Conservation (phyloP, 2,797 vertebrate species). For the Diplodus puntazzo region DNA sequence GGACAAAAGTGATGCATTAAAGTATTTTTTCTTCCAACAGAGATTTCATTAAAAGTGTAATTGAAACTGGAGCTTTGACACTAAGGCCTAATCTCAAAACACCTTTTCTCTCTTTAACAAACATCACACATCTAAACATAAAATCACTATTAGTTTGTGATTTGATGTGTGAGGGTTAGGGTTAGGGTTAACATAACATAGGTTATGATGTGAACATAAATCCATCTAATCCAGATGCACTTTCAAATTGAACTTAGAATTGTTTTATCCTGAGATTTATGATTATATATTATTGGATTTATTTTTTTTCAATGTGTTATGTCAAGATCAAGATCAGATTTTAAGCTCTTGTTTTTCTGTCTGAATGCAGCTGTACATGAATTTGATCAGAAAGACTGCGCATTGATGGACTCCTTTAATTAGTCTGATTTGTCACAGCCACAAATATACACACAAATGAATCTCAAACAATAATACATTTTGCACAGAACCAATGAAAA, state of each 20-base stretch:
- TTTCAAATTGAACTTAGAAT: background rate
- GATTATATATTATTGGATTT: background rate
- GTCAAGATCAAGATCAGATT: background rate
- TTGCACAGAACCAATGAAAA: conserved; percentile 20
- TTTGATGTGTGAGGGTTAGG: too few species aligned
- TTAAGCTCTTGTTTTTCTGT: background rate
- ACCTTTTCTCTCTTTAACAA: too few species aligned
- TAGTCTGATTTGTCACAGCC: conserved; percentile 66
- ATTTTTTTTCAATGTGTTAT: background rate
- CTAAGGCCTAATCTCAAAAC: background rate
- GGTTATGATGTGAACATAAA: background rate
- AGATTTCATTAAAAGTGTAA: background rate
- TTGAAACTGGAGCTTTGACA: background rate
- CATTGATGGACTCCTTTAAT: conserved; percentile 63
- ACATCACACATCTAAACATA: too few species aligned
- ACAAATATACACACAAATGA: conserved; percentile 66
- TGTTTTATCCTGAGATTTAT: background rate
- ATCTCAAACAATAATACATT: conserved; percentile 38
- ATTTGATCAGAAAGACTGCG: conserved; percentile 15
- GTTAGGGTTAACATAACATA: too few species aligned
- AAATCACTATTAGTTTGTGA: too few species aligned
- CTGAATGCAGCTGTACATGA: background rate
- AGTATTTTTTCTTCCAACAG: background rate
- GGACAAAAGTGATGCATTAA: background rate
- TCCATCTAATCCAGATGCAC: background rate